Conservation (phyloP, 2,888 invertebrate genomes). For the Phyllotreta striolata region DNA sequence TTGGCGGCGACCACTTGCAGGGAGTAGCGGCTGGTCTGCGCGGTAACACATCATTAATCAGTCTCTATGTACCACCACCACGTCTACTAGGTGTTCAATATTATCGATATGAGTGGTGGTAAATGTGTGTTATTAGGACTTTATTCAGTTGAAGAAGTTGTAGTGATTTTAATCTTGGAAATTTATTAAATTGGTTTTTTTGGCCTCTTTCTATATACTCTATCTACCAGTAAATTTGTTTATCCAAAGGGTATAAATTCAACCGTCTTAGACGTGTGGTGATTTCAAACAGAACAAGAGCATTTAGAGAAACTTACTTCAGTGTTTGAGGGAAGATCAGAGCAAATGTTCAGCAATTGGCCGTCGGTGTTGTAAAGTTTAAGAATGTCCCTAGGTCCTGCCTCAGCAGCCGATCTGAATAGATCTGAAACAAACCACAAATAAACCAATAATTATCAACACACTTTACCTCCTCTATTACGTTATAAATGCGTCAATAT, state of each 20-base stretch:
- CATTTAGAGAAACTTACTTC: conserved; percentile 53
- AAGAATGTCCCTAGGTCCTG: conserved; percentile 71
- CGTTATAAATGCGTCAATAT: no score
- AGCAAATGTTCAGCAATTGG: conserved; percentile 70
- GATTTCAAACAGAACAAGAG: background rate
- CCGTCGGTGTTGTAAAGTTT: conserved; percentile 69
- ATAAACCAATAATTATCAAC: conserved; percentile 12
- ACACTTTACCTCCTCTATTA: background rate
- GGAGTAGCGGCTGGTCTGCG: conserved; percentile 45
- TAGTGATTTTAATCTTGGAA: background rate
- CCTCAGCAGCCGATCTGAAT: conserved; percentile 73
- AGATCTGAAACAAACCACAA: conserved; percentile 64
- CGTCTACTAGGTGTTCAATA: no score
- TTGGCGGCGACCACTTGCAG: conserved; percentile 59
- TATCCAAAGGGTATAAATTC: no score
- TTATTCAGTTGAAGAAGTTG: background rate
- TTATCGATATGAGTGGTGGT: no score
- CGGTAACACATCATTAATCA: background rate
- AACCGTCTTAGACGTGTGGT: no score
- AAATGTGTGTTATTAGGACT: background rate
- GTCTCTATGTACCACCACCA: no score
- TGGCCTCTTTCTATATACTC: no score
- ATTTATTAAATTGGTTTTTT: background rate
- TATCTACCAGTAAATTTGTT: no score
- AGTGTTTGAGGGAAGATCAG: conserved; percentile 66